Evolutionary conservation across 2,888 invertebrate species (phyloP), one percentile per base, ranked within the genome.

Genomic region (Tetragonisca angustula): DNA sequence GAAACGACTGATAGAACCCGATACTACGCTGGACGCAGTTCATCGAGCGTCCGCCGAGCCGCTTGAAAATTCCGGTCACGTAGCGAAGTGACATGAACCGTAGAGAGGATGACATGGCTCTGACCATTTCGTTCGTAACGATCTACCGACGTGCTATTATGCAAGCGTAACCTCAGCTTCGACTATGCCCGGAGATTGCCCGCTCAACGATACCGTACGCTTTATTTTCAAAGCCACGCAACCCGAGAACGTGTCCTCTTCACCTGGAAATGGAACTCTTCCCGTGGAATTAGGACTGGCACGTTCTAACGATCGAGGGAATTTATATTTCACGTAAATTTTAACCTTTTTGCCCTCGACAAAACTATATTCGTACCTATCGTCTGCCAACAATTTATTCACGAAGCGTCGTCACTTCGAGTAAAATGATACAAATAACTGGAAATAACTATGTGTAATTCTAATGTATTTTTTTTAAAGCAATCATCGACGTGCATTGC

Each of bases 11-110:
- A 79, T 69, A 79, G 74, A 62, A 61, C 71, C 61, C 67, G 71
- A 72, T 49, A 75, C 17, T 61, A 24, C 21, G 74, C 71, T 83
- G 81, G 71, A 71, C 70, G 67, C 70, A n/a, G 77, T 76, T 76
- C 24, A 70, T 73, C 79, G 79, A 54, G 68, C 36, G 71, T 52
- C 9, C 74, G 69, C 62, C 61, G 69, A 64, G 61, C 61, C 19
- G 65, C 56, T 82, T 81, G 84, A 78, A 43, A 84, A 91, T 90
- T 88, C 91, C 73, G 78, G 85, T 89, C 92, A 92, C 91, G 91
- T 91, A 88, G 78, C 68, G 50, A 78, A 87, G 87, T 91, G 90
- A 91, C 91, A 90, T 86, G 90, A 91, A 85, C 85, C 87, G 81
- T 85, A 84, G 83, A 89, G 87, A 68, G 85, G 77, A 83, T 83